Percentiles rank a stretch among this genome's conserved stretches.
These are phyloP conservation scores for Merodon equestris DNA, from an alignment of 2,888 invertebrate species.

Conservation along the genomic window DNA sequence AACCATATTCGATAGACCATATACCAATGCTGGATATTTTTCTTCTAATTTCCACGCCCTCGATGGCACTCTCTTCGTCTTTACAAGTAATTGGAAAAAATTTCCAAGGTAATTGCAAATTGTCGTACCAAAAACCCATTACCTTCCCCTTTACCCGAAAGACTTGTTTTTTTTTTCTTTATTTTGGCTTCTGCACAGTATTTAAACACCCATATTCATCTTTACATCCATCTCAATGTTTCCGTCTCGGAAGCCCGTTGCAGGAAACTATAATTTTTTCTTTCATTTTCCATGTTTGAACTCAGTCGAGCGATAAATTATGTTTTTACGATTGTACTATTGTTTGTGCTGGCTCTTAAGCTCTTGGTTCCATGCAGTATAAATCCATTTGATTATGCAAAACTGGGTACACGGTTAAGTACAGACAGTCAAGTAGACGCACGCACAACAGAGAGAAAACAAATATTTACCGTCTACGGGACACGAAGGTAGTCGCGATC, in stretches of 20 bases:
- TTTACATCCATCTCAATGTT: constrained; percentile 27
- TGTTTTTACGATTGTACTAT: constrained; percentile 30
- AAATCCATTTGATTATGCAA: constrained; percentile 29
- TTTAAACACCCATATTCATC: neutral
- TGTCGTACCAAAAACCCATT: neutral
- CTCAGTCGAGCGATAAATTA: constrained; percentile 50
- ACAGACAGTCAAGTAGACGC: neutral
- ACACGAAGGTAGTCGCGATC: neutral
- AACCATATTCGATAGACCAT: no score
- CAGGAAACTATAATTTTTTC: constrained; percentile 42
- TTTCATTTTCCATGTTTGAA: constrained; percentile 17
- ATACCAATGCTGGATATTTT: no score
- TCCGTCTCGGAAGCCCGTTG: constrained; percentile 44
- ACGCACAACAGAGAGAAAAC: constrained; percentile 10
- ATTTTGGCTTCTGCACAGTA: neutral
- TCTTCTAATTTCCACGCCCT: no score
- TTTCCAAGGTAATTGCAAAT: constrained; percentile 7
- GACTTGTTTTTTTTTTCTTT: constrained; percentile 15
- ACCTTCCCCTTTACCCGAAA: neutral
- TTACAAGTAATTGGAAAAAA: constrained; percentile 13
- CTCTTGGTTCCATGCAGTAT: constrained; percentile 28
- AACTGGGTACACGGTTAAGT: neutral
- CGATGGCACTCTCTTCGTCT: neutral
- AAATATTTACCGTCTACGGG: constrained; percentile 10
- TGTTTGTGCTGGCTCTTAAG: constrained; percentile 15